These are phyloP conservation scores for Philopotamus ludificatus DNA, from an alignment of 1,140 invertebrate genomes.

Conservation along the genomic window DNA sequence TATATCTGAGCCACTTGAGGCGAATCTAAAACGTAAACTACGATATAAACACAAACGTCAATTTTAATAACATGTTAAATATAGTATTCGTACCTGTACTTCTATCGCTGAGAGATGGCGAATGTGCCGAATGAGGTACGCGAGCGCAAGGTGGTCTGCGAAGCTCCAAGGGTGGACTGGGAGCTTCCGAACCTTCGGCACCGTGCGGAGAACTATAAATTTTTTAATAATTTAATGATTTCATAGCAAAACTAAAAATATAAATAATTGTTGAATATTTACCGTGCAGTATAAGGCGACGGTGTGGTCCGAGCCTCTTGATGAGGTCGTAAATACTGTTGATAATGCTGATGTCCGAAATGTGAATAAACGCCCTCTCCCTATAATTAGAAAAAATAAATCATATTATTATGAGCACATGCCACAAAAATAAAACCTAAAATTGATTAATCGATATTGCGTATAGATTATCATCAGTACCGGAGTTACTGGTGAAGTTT, in stretches of 20 bases:
- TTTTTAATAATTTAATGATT: constrained; percentile 11
- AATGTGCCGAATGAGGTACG: constrained; percentile 48
- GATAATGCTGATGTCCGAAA: constrained; percentile 70
- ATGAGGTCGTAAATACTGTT: constrained; percentile 70
- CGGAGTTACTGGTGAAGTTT: constrained; percentile 74
- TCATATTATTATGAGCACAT: neutral
- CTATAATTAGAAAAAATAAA: constrained; percentile 48
- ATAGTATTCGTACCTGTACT: constrained; percentile 61
- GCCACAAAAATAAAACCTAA: neutral
- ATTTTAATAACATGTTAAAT: constrained; percentile 5
- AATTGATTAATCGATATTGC: neutral
- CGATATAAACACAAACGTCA: constrained; percentile 2
- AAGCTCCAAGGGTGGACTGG: constrained; percentile 72
- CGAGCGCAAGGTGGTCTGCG: constrained; percentile 58
- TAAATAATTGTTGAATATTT: constrained; percentile 10
- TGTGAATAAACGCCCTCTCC: constrained; percentile 68
- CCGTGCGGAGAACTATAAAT: constrained; percentile 54
- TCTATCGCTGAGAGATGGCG: constrained; percentile 72
- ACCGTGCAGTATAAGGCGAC: constrained; percentile 51
- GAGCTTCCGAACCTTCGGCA: constrained; percentile 62
- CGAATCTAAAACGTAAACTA: constrained; percentile 54
- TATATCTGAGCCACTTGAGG: constrained; percentile 72
- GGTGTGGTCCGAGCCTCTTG: constrained; percentile 61
- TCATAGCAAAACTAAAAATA: neutral
- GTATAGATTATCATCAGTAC: constrained; percentile 52